Conservation (phyloP, 2,113 vertebrate genomes). For the Miniopterus natalensis region DNA sequence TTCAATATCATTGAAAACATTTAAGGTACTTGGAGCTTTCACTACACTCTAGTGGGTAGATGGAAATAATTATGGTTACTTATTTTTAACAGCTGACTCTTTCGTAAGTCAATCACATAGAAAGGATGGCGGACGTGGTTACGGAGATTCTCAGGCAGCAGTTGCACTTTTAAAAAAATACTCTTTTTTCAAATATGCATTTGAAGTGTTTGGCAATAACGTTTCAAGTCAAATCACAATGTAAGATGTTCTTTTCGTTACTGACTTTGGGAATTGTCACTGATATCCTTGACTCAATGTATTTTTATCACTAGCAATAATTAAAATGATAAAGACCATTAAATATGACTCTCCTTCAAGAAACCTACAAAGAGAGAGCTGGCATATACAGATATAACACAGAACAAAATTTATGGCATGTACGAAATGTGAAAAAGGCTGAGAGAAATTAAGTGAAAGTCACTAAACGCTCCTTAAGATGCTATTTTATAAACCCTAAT, state of each 20-base stretch:
- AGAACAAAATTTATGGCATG: not conserved
- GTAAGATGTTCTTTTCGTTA: not conserved
- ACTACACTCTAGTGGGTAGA: not conserved
- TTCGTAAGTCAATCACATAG: not conserved
- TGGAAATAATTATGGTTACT: not conserved
- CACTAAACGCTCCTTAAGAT: not conserved
- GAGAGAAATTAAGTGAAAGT: not conserved
- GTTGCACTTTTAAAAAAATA: not conserved
- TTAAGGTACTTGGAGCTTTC: not conserved
- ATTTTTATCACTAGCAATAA: not conserved
- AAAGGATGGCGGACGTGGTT: not conserved
- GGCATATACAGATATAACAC: not conserved
- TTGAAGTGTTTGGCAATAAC: not conserved
- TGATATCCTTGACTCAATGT: not conserved
- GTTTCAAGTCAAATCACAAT: not conserved
- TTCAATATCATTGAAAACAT: slow-evolving; percentile 21
- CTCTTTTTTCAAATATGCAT: not conserved
- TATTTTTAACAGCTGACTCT: slow-evolving; percentile 22
- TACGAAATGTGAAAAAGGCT: not conserved
- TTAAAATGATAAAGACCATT: not conserved
- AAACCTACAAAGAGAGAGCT: not conserved
- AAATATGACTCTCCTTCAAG: not conserved
- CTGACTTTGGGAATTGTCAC: not conserved
- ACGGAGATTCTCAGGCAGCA: not conserved
- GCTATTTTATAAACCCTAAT: not conserved